Percentiles rank a stretch among this genome's conserved stretches.
These are phyloP conservation scores for Cnemophilus loriae DNA, from an alignment of 2,113 vertebrate species.

Conservation along the genomic window DNA sequence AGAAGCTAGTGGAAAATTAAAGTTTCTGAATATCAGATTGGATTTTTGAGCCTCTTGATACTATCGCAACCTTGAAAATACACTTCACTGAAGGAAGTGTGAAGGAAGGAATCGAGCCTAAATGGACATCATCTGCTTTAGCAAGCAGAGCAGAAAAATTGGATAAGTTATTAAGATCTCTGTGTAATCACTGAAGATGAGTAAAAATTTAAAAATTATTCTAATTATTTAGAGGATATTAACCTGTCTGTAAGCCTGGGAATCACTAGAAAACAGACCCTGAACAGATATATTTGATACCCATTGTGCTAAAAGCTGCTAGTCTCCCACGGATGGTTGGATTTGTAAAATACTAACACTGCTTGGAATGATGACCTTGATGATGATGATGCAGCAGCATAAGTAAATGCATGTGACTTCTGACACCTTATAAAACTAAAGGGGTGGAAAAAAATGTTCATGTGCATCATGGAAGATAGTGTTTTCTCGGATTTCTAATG, in stretches of 20 bases:
- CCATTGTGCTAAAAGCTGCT: not conserved
- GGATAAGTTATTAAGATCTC: not conserved
- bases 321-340: not conserved
- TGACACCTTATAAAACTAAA: not conserved
- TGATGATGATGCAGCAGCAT: not conserved
- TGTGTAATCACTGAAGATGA: not conserved
- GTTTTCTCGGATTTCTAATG: not conserved
- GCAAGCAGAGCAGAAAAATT: not conserved
- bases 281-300: not conserved
- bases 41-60: not conserved
- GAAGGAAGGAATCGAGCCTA: not conserved
- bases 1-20: not conserved
- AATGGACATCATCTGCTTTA: not conserved
- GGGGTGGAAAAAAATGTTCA: not conserved
- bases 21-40: not conserved
- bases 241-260: not conserved
- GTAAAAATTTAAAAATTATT: not conserved
- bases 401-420: not conserved
- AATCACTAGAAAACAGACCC: not conserved
- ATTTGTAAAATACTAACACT: not conserved
- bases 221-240: not conserved
- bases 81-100: not conserved
- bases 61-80: not conserved
- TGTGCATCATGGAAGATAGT: not conserved
- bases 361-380: not conserved